Evolutionary conservation across 35 echinoderm and acorn worm genomes (phyloP), one percentile per base, ranked within the genome.

Genomic region (Diadema setosum): DNA sequence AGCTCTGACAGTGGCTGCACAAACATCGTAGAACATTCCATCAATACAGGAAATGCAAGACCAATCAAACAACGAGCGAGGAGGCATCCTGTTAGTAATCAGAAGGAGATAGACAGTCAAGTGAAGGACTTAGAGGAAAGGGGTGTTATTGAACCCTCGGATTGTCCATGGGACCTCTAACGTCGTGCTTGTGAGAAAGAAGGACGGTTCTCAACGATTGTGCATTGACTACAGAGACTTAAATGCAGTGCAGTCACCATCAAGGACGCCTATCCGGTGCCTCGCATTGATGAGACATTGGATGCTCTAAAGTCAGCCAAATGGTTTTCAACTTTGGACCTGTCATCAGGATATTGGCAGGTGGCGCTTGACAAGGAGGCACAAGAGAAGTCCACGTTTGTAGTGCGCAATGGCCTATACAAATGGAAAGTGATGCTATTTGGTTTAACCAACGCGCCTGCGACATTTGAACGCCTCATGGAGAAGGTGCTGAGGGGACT

Each of bases 161-260:
- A 49, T 41, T 87, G 90, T 80, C 90, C 90, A 23, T 92, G 90
- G n/a, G n/a, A n/a, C n/a, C n/a, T n/a, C n/a, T n/a, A n/a, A n/a
- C n/a, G n/a, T n/a, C n/a, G n/a, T n/a, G n/a, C 52, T 87, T 11
- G 73, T 92, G 24, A 92, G 46, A 25, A 87, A 92, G 75, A 92
- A 91, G 31, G 90, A 91, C 70, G 83, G 90, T n/a, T 58, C 83
- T 9, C 65, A 75, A 73, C 32, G 90, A 2, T 86, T 87, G 27
- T 92, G 83, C 61, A 46, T 86, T 6, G 82, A 91, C 56, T 76
- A 86, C 61, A 40, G 85, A 3, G 57, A 35, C 52, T 49, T 88
- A 24, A 84, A 84, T 85, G 45, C 18, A n/a, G n/a, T n/a, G n/a
- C n/a, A 2, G 2, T 59, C 9, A 80, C n/a, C n/a, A n/a, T n/a